Evolutionary conservation across 1,140 invertebrate genomes (phyloP).

Genomic region (Araneus ventricosus): DNA sequence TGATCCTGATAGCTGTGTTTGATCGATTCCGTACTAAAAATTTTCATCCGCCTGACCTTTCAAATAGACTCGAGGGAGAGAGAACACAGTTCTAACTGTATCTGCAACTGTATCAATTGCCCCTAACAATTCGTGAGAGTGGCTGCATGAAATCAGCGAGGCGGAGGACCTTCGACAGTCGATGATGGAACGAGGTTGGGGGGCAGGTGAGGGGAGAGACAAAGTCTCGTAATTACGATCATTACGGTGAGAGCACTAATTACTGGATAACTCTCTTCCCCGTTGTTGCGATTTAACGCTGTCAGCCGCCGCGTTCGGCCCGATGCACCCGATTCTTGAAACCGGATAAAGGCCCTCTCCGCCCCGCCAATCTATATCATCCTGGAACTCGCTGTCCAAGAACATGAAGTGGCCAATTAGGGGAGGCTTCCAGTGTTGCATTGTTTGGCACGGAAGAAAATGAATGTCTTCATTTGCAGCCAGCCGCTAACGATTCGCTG

Average conservation of each 20-base stretch:
- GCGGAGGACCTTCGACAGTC: conserved; percentile 15
- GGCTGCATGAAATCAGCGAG: conserved; percentile 35
- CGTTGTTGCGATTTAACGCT: conserved; percentile 69
- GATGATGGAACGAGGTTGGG: not conserved
- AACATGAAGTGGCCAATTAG: conserved; percentile 73
- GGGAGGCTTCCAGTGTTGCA: conserved; percentile 38
- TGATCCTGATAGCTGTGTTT: not conserved
- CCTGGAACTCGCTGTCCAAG: conserved; percentile 59
- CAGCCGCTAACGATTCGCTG: conserved; percentile 40
- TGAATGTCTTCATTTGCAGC: conserved; percentile 75
- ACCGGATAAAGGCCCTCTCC: conserved; percentile 71
- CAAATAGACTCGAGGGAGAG: conserved; percentile 28
- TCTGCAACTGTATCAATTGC: conserved; percentile 23
- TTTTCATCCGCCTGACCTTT: conserved; percentile 19
- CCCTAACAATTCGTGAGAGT: conserved; percentile 54
- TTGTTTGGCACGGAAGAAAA: conserved; percentile 73
- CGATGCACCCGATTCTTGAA: conserved; percentile 65
- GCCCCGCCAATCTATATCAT: conserved; percentile 62
- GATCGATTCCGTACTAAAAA: conserved; percentile 31
- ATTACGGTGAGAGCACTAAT: conserved; percentile 74
- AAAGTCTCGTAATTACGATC: conserved; percentile 74
- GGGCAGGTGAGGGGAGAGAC: not conserved
- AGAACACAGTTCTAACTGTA: not conserved
- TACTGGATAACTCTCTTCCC: conserved; percentile 72
- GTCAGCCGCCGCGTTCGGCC: conserved; percentile 59